Base-by-base conservation (phyloP, 1,140 invertebrate genomes). In the Tetramorium simillimum region DNA sequence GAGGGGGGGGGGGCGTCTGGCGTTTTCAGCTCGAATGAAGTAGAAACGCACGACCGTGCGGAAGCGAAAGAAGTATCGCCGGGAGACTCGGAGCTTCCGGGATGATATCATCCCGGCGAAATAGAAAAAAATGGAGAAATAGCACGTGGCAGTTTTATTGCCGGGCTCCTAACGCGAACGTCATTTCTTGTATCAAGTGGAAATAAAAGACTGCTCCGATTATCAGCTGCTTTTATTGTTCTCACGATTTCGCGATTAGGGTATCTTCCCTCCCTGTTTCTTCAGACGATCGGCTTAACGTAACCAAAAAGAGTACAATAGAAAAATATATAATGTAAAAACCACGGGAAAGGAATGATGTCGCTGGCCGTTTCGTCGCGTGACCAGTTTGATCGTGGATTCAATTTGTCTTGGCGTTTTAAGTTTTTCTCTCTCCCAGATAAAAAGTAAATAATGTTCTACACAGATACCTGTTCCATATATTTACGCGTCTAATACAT, bases 41-140 rank as follows among this genome's bases (percentile, higher is more conserved):
- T 85, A 18, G 85, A 33, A 62, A 90, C 49, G 21, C 60, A 40
- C 46, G 28, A 56, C n/a, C 49, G 18, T 18, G 75, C 43, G 21
- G 51, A 78, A 65, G 75, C 88, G 51, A 75, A 87, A 69, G 77
- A 87, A 84, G 72, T 70, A 90, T 89, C 37, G 65, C 21, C 73
- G 10, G 63, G 10, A 76, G 72, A 70, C 70, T 6, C 40, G 18
- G 28, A 16, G 56, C 49, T 80, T 46, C n/a, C 62, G n/a, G n/a
- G n/a, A n/a, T 46, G 24, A 82, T 82, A 49, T 60, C 51, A 24
- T 40, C 28, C 67, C 40, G 37, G 28, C 4, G 43, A 10, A 46
- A 46, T 33, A 43, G 21, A 21, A 28, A 46, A 60, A 63, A 49
- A 53, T 21, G n/a, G 33, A 16, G 14, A 58, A 82, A 82, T 58